Evolutionary conservation across 2,888 invertebrate genomes (phyloP).

Genomic region (Ennomos fuscantarius): DNA sequence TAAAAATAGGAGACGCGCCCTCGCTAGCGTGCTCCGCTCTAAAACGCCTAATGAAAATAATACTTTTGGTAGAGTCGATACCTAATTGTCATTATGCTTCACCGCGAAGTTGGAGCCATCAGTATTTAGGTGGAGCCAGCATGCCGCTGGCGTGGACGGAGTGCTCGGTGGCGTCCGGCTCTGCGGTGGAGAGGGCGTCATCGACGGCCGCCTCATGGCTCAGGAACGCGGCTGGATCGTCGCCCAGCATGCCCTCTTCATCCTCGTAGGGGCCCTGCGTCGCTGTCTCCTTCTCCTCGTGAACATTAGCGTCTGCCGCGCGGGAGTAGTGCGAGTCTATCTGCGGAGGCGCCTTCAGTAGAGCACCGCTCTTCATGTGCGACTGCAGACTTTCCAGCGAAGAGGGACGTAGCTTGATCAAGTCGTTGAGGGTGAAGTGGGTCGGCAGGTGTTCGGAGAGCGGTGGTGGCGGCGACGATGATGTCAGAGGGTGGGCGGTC

Average conservation of each 20-base stretch:
- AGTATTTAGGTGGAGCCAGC: slow-evolving; percentile 82
- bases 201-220: slow-evolving; percentile 73
- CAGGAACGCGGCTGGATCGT: slow-evolving; percentile 83
- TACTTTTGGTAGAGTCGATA: slow-evolving; percentile 81
- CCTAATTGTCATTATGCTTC: slow-evolving; percentile 56
- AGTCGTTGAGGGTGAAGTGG: slow-evolving; percentile 83
- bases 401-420: slow-evolving; percentile 83
- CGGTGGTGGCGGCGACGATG: slow-evolving; percentile 83
- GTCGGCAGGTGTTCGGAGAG: slow-evolving; percentile 83
- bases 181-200: slow-evolving; percentile 83
- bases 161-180: slow-evolving; percentile 85
- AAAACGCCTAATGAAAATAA: slow-evolving; percentile 69
- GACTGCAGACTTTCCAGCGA: slow-evolving; percentile 80
- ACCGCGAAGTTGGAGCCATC: slow-evolving; percentile 63
- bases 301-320: slow-evolving; percentile 75
- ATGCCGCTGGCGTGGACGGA: slow-evolving; percentile 84
- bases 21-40: slow-evolving; percentile 63
- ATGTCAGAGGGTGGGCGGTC: slow-evolving; percentile 83
- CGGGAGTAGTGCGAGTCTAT: slow-evolving; percentile 86
- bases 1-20: slow-evolving; percentile 56
- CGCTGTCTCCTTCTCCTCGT: slow-evolving; percentile 75
- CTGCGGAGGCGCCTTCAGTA: slow-evolving; percentile 83
- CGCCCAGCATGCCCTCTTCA: slow-evolving; percentile 82
- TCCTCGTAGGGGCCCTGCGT: slow-evolving; percentile 88
- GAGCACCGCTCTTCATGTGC: slow-evolving; percentile 75